Base-by-base conservation (phyloP, 2,797 vertebrate genomes). In the Yasuhikotakia modesta region DNA sequence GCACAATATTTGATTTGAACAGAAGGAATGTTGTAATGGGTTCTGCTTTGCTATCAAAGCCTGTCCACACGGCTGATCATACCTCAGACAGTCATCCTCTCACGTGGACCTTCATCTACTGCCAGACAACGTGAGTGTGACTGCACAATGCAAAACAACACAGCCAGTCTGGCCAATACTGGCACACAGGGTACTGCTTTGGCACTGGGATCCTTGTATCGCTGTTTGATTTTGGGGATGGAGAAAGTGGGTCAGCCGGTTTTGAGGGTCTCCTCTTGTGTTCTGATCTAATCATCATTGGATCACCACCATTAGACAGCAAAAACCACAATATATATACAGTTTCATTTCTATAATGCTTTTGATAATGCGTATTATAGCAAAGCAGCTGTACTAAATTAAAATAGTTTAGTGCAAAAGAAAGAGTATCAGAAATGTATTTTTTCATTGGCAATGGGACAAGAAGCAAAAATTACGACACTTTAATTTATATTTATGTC, bases 91-190 rank as follows among this genome's bases (percentile, higher is more conserved):
- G 46, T 65, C 70, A 76, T 52, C 12, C 14, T 52, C 58, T 81
- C 79, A 83, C 70, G 48, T 83, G 84, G 17, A 82, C 27, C 53
- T 32, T 22, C 70, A 70, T 65, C 22, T 63, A 11, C 35, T 12
- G 10, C 32, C 65, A 60, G n/a, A 22, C 73, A 79, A 83, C 63
- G 58, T 85, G 80, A 83, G 52, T n/a, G n/a, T 22, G 35, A 66
- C 46, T 60, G 32, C 58, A 71, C 70, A 30, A 19, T 64, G 78
- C 35, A 43, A 53, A 55, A 35, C 21, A 79, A 79, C 27, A 65
- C 6, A 13, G 27, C 22, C 53, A 80, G 61, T 60, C 43, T 69
- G 76, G 55, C 72, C 76, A 68, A 69, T 27, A 46, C 43, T 61
- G 58, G 46, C 46, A 53, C 74, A 43, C 39, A 75, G 21, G 32